These are phyloP conservation scores for Drosophila lacicola DNA, from an alignment of 2,888 invertebrate genomes.

Conservation along the genomic window DNA sequence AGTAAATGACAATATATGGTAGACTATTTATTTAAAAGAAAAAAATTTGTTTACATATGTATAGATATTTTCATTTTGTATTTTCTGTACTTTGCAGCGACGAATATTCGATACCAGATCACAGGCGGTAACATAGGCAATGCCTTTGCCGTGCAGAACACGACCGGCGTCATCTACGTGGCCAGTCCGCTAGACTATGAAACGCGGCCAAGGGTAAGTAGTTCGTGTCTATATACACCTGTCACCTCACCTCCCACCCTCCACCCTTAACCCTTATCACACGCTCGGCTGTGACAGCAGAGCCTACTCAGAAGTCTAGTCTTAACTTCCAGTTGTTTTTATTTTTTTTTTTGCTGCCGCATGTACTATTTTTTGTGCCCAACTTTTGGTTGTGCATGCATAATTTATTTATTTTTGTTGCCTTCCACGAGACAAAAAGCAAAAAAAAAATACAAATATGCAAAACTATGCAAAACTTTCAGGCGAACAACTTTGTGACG, in stretches of 20 bases:
- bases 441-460: conserved; percentile 51
- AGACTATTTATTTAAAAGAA: conserved; percentile 5
- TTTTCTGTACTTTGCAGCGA: conserved; percentile 88
- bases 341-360: conserved; percentile 11
- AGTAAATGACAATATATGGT: conserved; percentile 16
- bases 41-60: neutral
- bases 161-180: conserved; percentile 99
- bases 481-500: conserved; percentile 48
- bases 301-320: conserved; percentile 29
- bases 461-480: conserved; percentile 78
- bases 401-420: conserved; percentile 70
- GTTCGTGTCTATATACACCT: conserved; percentile 1
- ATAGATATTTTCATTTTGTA: neutral
- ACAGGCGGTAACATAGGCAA: conserved; percentile 99
- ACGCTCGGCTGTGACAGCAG: conserved; percentile 31
- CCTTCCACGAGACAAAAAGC: conserved; percentile 34
- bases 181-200: conserved; percentile 98
- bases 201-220: conserved; percentile 96
- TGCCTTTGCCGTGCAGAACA: conserved; percentile 98
- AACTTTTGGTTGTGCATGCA: conserved; percentile 67
- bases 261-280: conserved; percentile 7
- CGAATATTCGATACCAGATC: conserved; percentile 99
- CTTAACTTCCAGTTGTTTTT: conserved; percentile 43
- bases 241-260: neutral
- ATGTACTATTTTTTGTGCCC: conserved; percentile 16